phyloP scores from a whole-genome alignment of 2,888 invertebrate species.

The Melanargia galathea region DNA sequence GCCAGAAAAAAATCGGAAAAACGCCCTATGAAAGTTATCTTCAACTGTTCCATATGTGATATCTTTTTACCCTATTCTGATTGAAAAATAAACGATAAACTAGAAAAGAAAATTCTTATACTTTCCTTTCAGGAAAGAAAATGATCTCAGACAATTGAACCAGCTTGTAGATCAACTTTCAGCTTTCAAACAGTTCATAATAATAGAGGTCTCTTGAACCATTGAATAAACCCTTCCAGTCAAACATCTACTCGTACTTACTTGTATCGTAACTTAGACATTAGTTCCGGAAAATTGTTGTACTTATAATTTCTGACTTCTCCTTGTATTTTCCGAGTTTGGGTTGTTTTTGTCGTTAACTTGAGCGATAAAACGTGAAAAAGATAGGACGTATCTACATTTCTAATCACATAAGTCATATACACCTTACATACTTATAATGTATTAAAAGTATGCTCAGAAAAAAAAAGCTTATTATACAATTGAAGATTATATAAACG shows the following conservation, averaged over 20 bases:
- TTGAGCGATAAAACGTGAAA: constrained; percentile 7
- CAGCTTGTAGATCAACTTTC: too few species aligned
- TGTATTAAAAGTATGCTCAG: too few species aligned
- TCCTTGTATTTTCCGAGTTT: constrained; percentile 38
- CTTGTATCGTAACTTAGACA: too few species aligned
- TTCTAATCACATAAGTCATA: background rate
- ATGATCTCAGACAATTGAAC: too few species aligned
- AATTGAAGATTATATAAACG: too few species aligned
- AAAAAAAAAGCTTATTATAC: too few species aligned
- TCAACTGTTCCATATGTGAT: constrained; percentile 5
- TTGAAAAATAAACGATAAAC: background rate
- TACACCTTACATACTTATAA: background rate
- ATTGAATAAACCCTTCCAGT: too few species aligned
- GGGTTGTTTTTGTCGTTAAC: constrained; percentile 26
- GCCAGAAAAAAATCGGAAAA: constrained; percentile 49
- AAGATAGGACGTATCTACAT: constrained; percentile 6
- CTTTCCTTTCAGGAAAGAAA: too few species aligned
- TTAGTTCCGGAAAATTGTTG: constrained; percentile 49
- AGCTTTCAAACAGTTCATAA: too few species aligned
- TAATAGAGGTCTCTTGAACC: too few species aligned
- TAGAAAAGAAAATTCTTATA: background rate
- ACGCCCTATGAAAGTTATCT: constrained; percentile 19
- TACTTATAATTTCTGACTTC: constrained; percentile 54
- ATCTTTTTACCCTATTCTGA: background rate
- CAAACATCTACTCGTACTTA: too few species aligned